Evolutionary conservation across 2,113 vertebrate genomes (phyloP).

Genomic region (Takifugu flavidus): DNA sequence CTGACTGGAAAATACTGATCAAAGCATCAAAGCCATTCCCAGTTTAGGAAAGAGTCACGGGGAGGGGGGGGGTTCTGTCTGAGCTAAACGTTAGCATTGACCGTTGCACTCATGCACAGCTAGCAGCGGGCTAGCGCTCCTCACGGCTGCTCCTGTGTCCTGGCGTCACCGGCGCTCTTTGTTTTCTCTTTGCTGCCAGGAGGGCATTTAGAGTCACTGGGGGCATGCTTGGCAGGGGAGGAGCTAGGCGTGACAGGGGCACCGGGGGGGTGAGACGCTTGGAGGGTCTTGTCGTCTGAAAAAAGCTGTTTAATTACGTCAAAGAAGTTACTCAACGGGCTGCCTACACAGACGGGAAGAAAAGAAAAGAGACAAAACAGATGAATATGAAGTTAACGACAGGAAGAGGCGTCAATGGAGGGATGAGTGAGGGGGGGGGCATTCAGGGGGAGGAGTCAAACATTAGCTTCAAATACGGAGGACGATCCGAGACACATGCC

Average conservation of each 20-base stretch:
- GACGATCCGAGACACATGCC: background rate
- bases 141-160: conserved; percentile 91
- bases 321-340: conserved; percentile 99
- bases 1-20: conserved; percentile 64
- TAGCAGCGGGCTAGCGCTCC: conserved; percentile 39
- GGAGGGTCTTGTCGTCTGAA: conserved; percentile 99
- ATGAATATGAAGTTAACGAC: conserved; percentile 86
- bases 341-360: conserved; percentile 82
- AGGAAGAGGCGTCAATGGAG: conserved; percentile 66
- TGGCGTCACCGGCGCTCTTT: conserved; percentile 84
- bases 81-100: background rate
- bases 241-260: conserved; percentile 75
- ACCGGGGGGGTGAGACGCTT: conserved; percentile 88
- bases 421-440: conserved; percentile 25
- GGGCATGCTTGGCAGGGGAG: conserved; percentile 82
- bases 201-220: conserved; percentile 87
- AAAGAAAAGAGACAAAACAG: conserved; percentile 80
- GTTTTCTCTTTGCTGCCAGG: conserved; percentile 89
- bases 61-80: background rate
- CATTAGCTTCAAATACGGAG: conserved; percentile 35
- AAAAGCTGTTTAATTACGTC: conserved; percentile 99
- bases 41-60: background rate
- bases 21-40: too few relatives aligned
- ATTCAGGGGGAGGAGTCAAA: background rate
- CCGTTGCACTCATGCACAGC: conserved; percentile 53